Conservation (phyloP, 1,140 invertebrate genomes). For the Procambarus clarkii region DNA sequence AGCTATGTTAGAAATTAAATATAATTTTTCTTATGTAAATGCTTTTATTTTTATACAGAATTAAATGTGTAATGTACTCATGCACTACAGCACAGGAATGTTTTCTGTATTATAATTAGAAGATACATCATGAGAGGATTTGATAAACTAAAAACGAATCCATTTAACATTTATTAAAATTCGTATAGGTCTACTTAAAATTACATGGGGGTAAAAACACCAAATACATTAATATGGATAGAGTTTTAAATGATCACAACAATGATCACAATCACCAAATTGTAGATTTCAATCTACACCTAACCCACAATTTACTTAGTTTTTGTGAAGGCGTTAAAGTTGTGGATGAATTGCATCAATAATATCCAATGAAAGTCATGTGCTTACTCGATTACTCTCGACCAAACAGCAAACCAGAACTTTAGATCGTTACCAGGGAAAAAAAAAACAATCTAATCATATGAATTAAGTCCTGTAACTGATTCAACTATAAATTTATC, state of each 20-base stretch:
- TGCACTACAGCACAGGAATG: slow-evolving; percentile 18
- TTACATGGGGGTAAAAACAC: slow-evolving; percentile 67
- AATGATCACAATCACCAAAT: slow-evolving; percentile 42
- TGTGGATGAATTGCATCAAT: background rate
- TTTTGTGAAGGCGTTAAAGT: background rate
- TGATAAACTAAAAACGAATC: slow-evolving; percentile 9
- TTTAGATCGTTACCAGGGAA: background rate
- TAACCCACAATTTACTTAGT: slow-evolving; percentile 7
- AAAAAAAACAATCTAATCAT: background rate
- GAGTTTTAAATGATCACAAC: slow-evolving; percentile 50
- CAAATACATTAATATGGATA: slow-evolving; percentile 48
- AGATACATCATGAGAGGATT: slow-evolving; percentile 66
- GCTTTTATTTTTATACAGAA: background rate
- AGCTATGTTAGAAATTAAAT: background rate
- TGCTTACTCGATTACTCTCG: background rate
- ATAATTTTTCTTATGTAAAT: background rate
- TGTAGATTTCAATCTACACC: slow-evolving; percentile 26
- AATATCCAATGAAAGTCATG: background rate
- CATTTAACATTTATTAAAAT: slow-evolving; percentile 70
- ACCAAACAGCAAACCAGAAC: background rate
- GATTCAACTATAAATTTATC: background rate
- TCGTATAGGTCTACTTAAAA: slow-evolving; percentile 63
- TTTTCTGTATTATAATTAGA: background rate
- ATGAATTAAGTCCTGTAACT: background rate
- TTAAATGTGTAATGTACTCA: background rate